Percentiles rank a stretch among this genome's conserved stretches.
phyloP scores from a whole-genome alignment of 2,797 vertebrate genomes.

The Discoglossus pictus region DNA sequence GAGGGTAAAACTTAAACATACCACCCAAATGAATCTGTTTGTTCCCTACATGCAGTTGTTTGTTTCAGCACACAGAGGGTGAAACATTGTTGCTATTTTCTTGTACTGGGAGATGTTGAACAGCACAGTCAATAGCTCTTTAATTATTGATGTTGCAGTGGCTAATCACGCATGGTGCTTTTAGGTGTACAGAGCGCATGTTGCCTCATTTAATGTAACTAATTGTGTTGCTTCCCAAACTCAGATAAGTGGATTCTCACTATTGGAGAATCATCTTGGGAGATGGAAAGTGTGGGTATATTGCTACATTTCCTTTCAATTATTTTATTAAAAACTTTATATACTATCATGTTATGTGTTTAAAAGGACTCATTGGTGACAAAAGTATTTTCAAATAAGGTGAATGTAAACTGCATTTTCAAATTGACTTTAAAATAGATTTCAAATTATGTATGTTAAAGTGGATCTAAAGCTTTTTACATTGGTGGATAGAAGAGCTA shows the following conservation, averaged over 20 bases:
- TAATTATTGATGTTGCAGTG: constrained; percentile 34
- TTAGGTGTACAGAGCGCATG: constrained; percentile 20
- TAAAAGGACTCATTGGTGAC: too few species aligned
- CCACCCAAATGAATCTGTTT: too few species aligned
- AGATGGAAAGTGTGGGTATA: not conserved
- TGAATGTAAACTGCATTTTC: too few species aligned
- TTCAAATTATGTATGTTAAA: too few species aligned
- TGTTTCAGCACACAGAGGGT: not conserved
- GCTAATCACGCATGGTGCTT: constrained; percentile 16
- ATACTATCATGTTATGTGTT: not conserved
- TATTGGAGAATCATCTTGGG: constrained; percentile 6
- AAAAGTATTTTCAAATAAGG: too few species aligned
- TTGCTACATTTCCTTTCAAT: constrained; percentile 4
- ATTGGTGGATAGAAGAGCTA: too few species aligned
- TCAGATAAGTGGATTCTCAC: constrained; percentile 20
- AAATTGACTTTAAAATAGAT: too few species aligned
- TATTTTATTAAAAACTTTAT: not conserved
- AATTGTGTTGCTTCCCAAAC: constrained; percentile 30
- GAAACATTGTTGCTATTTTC: constrained; percentile 2
- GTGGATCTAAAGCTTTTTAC: too few species aligned
- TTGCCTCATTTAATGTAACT: constrained; percentile 38
- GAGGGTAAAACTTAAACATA: too few species aligned
- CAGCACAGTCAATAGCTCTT: constrained; percentile 35
- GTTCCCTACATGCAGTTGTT: too few species aligned
- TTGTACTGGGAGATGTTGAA: constrained; percentile 29